A percentile compares a stretch with the other conserved stretches of the same genome.
Conservation (phyloP, 2,797 vertebrate species). For the Nyctibius grandis region DNA sequence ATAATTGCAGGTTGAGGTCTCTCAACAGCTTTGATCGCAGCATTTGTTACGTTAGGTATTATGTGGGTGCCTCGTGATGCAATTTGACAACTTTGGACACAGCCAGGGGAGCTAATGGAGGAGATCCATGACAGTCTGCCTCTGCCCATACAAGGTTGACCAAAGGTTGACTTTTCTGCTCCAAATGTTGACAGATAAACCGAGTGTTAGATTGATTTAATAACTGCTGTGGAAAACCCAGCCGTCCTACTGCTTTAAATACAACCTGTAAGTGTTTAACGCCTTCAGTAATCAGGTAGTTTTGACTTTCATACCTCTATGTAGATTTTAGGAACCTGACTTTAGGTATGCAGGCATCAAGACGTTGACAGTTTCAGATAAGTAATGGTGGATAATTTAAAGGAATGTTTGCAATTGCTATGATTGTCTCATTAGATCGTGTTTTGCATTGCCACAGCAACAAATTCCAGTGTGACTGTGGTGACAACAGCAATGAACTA, state of each 20-base stretch:
- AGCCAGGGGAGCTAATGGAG: neutral
- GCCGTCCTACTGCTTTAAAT: neutral
- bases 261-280: neutral
- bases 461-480: neutral
- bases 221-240: neutral
- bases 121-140: neutral
- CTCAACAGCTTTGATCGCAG: neutral
- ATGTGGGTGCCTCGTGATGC: neutral
- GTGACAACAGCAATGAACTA: neutral
- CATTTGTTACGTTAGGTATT: neutral
- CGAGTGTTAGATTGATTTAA: neutral
- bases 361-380: neutral
- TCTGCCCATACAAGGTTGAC: neutral
- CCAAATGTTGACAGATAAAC: neutral
- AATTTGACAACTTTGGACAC: neutral
- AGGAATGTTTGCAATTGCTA: neutral
- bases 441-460: neutral
- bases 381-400: neutral
- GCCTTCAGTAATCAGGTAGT: neutral
- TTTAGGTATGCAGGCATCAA: neutral
- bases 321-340: neutral
- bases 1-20: neutral
- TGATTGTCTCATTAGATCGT: neutral
- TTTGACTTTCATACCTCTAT: neutral
- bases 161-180: neutral